A percentile compares a stretch with the other conserved stretches of the same genome.
These are phyloP conservation scores for Bradypodion pumilum DNA, from an alignment of 2,797 vertebrate species.

Conservation along the genomic window DNA sequence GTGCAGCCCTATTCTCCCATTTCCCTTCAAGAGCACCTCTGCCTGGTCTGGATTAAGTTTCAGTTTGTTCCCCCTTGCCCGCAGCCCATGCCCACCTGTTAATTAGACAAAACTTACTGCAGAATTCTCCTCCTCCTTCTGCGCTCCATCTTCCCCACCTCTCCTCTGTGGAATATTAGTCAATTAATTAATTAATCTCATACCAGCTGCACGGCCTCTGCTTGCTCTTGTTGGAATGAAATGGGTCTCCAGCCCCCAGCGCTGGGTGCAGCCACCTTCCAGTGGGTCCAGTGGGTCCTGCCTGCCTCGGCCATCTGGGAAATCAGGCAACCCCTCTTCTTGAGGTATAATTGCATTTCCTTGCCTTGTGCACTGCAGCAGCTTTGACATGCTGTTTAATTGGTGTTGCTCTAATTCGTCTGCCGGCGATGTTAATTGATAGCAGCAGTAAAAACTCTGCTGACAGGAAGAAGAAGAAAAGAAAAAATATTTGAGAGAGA, in stretches of 20 bases:
- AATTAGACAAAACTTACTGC: not conserved
- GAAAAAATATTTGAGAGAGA: not conserved
- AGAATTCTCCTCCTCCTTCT: not conserved
- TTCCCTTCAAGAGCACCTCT: not conserved
- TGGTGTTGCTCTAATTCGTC: conserved; percentile 30
- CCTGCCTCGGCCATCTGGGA: conserved; percentile 18
- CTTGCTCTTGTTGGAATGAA: not conserved
- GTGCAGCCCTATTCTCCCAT: too few species aligned
- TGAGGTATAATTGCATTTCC: conserved; percentile 34
- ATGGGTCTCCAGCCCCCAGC: not conserved
- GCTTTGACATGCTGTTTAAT: conserved; percentile 32
- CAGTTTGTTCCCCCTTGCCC: not conserved
- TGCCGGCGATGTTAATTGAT: conserved; percentile 24
- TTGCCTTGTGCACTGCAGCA: not conserved
- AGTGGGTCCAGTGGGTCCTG: conserved; percentile 8
- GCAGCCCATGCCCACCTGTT: not conserved
- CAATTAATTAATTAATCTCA: conserved; percentile 19
- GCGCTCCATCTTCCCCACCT: not conserved
- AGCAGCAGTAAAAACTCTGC: conserved; percentile 29
- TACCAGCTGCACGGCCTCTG: not conserved
- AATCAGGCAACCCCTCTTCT: conserved; percentile 16
- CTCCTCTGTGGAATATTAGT: not conserved
- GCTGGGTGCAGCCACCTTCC: not conserved
- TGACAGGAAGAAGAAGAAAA: conserved; percentile 1
- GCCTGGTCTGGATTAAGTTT: too few species aligned